Conservation (phyloP, 2,113 vertebrate genomes). For the Piliocolobus tephrosceles region DNA sequence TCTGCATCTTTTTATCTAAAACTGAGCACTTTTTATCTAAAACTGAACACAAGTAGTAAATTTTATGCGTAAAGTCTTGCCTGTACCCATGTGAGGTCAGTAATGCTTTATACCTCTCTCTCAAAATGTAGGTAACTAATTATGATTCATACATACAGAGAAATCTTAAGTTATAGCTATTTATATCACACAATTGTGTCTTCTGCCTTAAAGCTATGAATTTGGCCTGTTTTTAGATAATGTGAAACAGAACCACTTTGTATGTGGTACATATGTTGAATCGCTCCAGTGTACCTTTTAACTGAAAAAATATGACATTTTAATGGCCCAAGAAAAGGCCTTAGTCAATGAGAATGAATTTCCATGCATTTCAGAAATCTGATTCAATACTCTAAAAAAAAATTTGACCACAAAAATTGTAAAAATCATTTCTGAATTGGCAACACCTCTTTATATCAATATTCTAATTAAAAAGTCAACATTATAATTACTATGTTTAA, state of each 20-base stretch:
- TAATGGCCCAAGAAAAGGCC: not conserved
- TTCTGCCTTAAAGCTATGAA: conserved; percentile 49
- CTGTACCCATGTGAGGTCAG: not conserved
- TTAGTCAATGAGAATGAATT: conserved; percentile 23
- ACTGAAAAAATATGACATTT: conserved; percentile 25
- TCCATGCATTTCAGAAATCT: conserved; percentile 32
- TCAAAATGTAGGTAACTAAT: conserved; percentile 49
- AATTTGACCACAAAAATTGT: not conserved
- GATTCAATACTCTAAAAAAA: not conserved
- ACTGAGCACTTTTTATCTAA: conserved; percentile 31
- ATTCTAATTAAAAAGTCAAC: conserved; percentile 31
- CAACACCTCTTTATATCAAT: not conserved
- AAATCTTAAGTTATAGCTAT: conserved; percentile 59
- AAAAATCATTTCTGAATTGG: not conserved
- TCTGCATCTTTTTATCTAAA: conserved; percentile 39
- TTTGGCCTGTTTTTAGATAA: conserved; percentile 50
- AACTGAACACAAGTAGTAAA: conserved; percentile 3
- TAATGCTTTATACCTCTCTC: conserved; percentile 33
- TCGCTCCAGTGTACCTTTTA: conserved; percentile 31
- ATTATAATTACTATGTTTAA: not conserved
- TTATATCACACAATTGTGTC: conserved; percentile 41
- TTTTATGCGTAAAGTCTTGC: conserved; percentile 53
- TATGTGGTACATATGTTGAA: conserved; percentile 7
- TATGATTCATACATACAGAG: conserved; percentile 33
- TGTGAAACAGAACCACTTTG: conserved; percentile 48